These are phyloP conservation scores for Brachypalpus laphriformis DNA, from an alignment of 2,888 invertebrate genomes.

Conservation along the genomic window DNA sequence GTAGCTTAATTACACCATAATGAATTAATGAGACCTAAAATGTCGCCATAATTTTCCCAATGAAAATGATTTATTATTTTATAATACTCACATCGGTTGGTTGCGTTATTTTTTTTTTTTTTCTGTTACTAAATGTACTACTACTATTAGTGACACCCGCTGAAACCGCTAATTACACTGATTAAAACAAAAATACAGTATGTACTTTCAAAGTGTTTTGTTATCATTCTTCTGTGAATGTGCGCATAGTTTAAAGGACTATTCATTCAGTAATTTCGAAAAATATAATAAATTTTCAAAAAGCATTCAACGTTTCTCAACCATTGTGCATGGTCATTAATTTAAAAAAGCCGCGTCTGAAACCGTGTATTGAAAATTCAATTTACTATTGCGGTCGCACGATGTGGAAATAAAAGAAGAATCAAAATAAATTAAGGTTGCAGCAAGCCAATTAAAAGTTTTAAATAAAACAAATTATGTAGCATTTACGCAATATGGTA, in stretches of 20 bases:
- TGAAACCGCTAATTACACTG: constrained; percentile 26
- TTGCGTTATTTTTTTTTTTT: background rate
- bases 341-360: background rate
- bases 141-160: background rate
- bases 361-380: constrained; percentile 39
- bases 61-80: constrained; percentile 71
- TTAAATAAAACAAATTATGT: constrained; percentile 19
- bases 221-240: background rate
- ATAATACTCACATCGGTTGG: constrained; percentile 45
- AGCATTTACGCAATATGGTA: constrained; percentile 18
- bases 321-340: constrained; percentile 8
- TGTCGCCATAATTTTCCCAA: constrained; percentile 69
- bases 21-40: constrained; percentile 75
- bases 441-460: constrained; percentile 40
- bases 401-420: constrained; percentile 9
- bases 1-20: constrained; percentile 64
- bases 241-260: background rate
- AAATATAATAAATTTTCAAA: constrained; percentile 14
- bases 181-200: constrained; percentile 9
- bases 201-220: constrained; percentile 13
- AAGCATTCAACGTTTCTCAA: constrained; percentile 46
- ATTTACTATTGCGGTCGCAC: constrained; percentile 27
- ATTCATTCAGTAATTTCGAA: constrained; percentile 10
- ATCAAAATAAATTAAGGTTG: constrained; percentile 14
- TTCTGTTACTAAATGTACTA: background rate